Evolutionary conservation across 2,113 vertebrate species (phyloP).

Genomic region (Trematocara zebra): DNA sequence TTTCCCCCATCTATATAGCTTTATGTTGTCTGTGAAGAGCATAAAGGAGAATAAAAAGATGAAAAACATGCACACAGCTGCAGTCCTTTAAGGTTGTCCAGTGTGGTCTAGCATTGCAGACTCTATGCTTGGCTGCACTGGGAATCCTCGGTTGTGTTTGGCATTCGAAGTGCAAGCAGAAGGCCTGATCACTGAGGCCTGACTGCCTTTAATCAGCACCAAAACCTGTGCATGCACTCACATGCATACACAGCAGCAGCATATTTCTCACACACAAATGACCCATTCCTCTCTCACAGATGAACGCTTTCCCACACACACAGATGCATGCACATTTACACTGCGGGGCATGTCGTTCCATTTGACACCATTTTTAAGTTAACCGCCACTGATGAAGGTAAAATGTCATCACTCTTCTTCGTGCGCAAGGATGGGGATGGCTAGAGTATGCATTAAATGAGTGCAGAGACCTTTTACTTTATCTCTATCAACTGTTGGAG

Average conservation of each 20-base stretch:
- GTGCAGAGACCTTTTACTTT: constrained; percentile 46
- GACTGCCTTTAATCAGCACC: constrained; percentile 71
- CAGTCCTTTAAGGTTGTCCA: constrained; percentile 36
- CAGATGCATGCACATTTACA: background rate
- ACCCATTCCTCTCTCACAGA: background rate
- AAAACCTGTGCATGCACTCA: constrained; percentile 21
- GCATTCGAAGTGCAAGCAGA: constrained; percentile 66
- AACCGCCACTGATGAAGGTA: constrained; percentile 26
- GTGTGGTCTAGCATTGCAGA: constrained; percentile 27
- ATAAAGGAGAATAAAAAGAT: background rate
- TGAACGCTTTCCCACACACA: background rate
- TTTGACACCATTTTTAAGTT: constrained; percentile 41
- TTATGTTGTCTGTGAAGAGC: background rate
- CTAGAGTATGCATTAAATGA: constrained; percentile 18
- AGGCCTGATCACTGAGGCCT: constrained; percentile 70
- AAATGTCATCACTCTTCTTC: constrained; percentile 49
- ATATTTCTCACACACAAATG: background rate
- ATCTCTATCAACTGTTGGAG: constrained; percentile 23
- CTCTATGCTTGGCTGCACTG: constrained; percentile 59
- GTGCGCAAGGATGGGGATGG: background rate
- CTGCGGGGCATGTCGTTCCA: constrained; percentile 6
- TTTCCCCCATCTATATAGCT: background rate
- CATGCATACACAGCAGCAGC: constrained; percentile 24
- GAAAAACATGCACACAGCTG: constrained; percentile 32
- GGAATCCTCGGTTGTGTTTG: constrained; percentile 69